These are phyloP conservation scores for Sesamia nonagrioides DNA, from an alignment of 1,140 invertebrate species.

Conservation along the genomic window DNA sequence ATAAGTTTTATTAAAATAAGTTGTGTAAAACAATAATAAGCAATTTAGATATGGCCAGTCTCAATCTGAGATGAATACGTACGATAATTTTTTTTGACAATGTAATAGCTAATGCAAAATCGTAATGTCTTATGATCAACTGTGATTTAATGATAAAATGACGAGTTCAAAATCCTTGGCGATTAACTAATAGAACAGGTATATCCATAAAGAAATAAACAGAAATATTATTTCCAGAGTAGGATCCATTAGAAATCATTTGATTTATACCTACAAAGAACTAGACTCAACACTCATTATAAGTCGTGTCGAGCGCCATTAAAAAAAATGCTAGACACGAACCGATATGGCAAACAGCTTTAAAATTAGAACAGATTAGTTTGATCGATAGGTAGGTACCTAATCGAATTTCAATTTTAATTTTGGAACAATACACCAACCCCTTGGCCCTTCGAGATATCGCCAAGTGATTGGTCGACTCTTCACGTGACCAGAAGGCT, in stretches of 20 bases:
- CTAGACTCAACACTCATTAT: neutral
- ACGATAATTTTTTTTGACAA: too few relatives aligned
- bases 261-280: neutral
- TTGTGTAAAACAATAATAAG: too few relatives aligned
- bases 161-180: neutral
- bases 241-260: neutral
- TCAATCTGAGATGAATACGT: too few relatives aligned
- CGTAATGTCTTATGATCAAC: too few relatives aligned
- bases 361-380: constrained; percentile 20
- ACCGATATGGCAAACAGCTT: constrained; percentile 7
- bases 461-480: too few relatives aligned
- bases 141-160: too few relatives aligned
- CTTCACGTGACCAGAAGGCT: too few relatives aligned
- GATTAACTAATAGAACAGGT: neutral
- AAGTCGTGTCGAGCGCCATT: neutral
- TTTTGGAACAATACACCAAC: too few relatives aligned
- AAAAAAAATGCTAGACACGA: neutral
- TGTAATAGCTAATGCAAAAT: too few relatives aligned
- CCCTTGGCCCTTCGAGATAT: too few relatives aligned
- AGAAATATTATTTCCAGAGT: neutral
- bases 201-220: neutral
- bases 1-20: too few relatives aligned
- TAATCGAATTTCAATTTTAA: neutral
- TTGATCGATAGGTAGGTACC: neutral
- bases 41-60: too few relatives aligned